Percentiles rank a stretch among this genome's conserved stretches.
Conservation (phyloP, 1,140 invertebrate species). For the Oncopeltus fasciatus region DNA sequence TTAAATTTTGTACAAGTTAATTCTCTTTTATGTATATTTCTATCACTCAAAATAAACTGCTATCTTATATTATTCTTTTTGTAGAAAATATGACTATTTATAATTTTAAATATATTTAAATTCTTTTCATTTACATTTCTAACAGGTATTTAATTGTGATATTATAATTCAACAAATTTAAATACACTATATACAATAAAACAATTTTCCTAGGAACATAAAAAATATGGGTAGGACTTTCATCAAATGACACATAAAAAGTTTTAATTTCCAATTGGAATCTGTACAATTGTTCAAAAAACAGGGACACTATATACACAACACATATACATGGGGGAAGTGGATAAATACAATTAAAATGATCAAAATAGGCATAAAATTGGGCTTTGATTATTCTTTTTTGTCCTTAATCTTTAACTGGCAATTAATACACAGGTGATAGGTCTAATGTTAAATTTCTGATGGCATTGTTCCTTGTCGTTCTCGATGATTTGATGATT, state of each 20-base stretch:
- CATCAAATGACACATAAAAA: no score
- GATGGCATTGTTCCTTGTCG: constrained; percentile 60
- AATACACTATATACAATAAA: not conserved
- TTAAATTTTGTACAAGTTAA: no score
- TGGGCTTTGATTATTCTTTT: not conserved
- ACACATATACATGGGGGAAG: not conserved
- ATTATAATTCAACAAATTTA: not conserved
- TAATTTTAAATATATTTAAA: not conserved
- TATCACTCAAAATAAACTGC: no score
- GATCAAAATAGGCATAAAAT: not conserved
- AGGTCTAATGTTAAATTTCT: constrained; percentile 65
- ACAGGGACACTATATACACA: not conserved
- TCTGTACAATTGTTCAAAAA: no score
- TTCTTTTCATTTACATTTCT: not conserved
- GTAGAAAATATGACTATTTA: not conserved
- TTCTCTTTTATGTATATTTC: no score
- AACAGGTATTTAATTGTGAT: not conserved
- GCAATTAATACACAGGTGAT: constrained; percentile 52
- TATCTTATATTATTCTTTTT: not conserved
- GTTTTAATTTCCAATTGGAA: no score
- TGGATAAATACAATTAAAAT: not conserved
- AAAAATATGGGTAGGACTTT: not conserved
- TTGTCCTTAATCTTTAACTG: not conserved
- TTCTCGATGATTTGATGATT: constrained; percentile 74
- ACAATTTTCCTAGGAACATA: constrained; percentile 7